A percentile compares a stretch with the other conserved stretches of the same genome.
These are phyloP conservation scores for Muschampia plurimacula DNA, from an alignment of 2,888 invertebrate species.

Conservation along the genomic window DNA sequence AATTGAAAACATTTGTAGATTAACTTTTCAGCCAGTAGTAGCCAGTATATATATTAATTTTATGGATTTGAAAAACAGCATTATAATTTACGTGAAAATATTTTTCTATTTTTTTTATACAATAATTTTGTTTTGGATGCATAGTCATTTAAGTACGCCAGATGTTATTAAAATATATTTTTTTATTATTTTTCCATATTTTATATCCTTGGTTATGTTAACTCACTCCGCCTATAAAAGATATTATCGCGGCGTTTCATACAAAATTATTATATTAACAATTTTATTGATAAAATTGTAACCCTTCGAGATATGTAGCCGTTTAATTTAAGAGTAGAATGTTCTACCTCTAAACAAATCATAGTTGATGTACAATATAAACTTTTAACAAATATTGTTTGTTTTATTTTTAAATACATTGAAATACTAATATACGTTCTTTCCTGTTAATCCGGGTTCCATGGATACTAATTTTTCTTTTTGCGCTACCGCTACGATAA, in stretches of 20 bases:
- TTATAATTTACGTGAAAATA: constrained; percentile 19
- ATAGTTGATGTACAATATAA: constrained; percentile 85
- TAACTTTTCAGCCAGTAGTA: constrained; percentile 23
- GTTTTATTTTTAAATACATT: constrained; percentile 49
- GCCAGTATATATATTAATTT: constrained; percentile 26
- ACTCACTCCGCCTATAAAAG: constrained; percentile 80
- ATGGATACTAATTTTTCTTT: too few species aligned
- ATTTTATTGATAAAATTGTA: constrained; percentile 64
- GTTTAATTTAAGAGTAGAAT: constrained; percentile 83
- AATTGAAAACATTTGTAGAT: constrained; percentile 2
- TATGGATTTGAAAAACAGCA: constrained; percentile 18
- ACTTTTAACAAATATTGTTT: constrained; percentile 74
- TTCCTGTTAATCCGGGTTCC: not conserved
- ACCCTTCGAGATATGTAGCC: constrained; percentile 66
- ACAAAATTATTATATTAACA: constrained; percentile 58
- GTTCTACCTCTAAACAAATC: constrained; percentile 85
- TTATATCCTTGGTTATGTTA: constrained; percentile 49
- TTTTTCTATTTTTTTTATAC: constrained; percentile 35
- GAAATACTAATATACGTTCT: not conserved
- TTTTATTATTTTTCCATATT: constrained; percentile 33
- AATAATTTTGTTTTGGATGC: constrained; percentile 31
- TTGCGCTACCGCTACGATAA: too few species aligned
- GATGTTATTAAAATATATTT: constrained; percentile 34
- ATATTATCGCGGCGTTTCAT: constrained; percentile 72
- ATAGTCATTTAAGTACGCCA: constrained; percentile 26